These are phyloP conservation scores for Drosophila pandora DNA, from an alignment of 1,140 invertebrate genomes.

Conservation along the genomic window DNA sequence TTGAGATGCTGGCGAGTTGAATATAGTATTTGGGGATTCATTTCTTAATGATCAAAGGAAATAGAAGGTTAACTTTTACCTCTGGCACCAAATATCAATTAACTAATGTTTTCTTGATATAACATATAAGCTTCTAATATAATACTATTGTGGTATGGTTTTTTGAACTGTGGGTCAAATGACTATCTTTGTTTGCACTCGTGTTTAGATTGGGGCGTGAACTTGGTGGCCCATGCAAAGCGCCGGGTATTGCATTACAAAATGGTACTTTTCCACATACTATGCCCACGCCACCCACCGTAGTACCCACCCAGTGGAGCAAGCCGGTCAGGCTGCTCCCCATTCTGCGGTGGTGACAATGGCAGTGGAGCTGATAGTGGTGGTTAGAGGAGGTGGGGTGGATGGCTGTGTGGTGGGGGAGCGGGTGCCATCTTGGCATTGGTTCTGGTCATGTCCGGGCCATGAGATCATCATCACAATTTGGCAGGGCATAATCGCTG, in stretches of 20 bases:
- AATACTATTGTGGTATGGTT: neutral
- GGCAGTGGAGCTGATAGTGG: constrained; percentile 17
- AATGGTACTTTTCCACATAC: constrained; percentile 71
- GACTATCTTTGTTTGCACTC: constrained; percentile 51
- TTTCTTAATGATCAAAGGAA: no score
- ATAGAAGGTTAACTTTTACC: no score
- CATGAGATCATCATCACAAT: constrained; percentile 77
- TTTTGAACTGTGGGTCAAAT: constrained; percentile 27
- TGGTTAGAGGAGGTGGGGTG: neutral
- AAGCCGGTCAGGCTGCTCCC: constrained; percentile 31
- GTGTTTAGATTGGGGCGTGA: constrained; percentile 41
- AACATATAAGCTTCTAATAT: neutral
- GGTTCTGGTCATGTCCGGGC: constrained; percentile 40
- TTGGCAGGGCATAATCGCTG: constrained; percentile 72
- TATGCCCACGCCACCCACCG: constrained; percentile 7
- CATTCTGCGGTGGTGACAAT: constrained; percentile 51
- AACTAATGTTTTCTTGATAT: no score
- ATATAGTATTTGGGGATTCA: no score
- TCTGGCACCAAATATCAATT: no score
- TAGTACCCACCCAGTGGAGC: constrained; percentile 13
- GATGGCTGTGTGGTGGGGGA: neutral
- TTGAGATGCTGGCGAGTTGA: no score
- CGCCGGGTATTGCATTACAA: constrained; percentile 76
- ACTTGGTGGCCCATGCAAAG: constrained; percentile 64
- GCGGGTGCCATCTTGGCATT: constrained; percentile 42